A percentile compares a stretch with the other conserved stretches of the same genome.
These are phyloP conservation scores for Acanthurus tractus DNA, from an alignment of 2,797 vertebrate genomes.

Conservation along the genomic window DNA sequence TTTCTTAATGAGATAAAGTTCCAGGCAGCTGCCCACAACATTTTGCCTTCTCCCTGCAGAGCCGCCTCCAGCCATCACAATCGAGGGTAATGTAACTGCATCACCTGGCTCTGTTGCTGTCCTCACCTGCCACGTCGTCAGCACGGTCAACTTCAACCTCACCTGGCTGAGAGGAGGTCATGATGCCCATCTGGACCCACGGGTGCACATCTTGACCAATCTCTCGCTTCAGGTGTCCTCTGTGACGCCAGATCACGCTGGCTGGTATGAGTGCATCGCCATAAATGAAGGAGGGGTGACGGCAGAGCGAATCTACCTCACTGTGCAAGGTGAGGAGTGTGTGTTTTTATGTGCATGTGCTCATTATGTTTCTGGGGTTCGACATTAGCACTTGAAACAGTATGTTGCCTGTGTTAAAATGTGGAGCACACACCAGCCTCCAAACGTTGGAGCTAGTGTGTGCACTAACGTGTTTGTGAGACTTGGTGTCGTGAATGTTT, in stretches of 20 bases:
- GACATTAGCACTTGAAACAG: not conserved
- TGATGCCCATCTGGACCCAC: slow-evolving; percentile 82
- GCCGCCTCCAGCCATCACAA: slow-evolving; percentile 90
- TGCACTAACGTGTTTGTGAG: not conserved
- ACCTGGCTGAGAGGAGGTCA: slow-evolving; percentile 89
- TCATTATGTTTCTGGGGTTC: not conserved
- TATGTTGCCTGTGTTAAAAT: not conserved
- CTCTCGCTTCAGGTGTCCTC: slow-evolving; percentile 89
- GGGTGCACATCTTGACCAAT: slow-evolving; percentile 82
- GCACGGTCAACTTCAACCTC: slow-evolving; percentile 92
- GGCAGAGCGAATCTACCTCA: slow-evolving; percentile 86
- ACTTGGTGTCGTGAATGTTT: slow-evolving; percentile 13
- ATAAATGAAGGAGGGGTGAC: slow-evolving; percentile 90
- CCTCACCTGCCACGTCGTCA: slow-evolving; percentile 89
- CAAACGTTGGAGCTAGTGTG: not conserved
- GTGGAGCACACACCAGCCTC: not conserved
- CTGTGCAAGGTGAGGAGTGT: slow-evolving; percentile 89
- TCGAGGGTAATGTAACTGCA: slow-evolving; percentile 86
- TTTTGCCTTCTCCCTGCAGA: slow-evolving; percentile 81
- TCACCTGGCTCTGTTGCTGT: slow-evolving; percentile 85
- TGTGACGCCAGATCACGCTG: slow-evolving; percentile 83
- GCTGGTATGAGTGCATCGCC: slow-evolving; percentile 90
- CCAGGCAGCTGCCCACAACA: slow-evolving; percentile 3
- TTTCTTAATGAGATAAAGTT: slow-evolving; percentile 15
- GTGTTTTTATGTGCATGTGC: slow-evolving; percentile 1